A percentile compares a stretch with the other conserved stretches of the same genome.
These are phyloP conservation scores for Hypselothyrea guttata DNA, from an alignment of 2,888 invertebrate species.

Conservation along the genomic window DNA sequence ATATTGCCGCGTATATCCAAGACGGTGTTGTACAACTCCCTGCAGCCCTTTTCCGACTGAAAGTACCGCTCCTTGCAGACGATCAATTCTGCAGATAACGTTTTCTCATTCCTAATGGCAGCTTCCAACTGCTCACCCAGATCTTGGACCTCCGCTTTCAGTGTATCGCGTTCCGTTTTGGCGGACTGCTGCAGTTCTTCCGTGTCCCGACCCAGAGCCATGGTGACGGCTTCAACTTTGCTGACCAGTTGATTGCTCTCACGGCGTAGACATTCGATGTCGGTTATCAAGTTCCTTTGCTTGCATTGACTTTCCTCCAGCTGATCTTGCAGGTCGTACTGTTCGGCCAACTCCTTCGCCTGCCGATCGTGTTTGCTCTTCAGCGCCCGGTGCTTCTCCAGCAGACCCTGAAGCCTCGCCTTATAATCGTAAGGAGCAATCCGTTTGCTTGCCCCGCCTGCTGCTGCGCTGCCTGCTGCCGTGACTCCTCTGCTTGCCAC, in stretches of 20 bases:
- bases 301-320: constrained; percentile 83
- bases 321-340: constrained; percentile 83
- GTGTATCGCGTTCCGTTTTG: constrained; percentile 58
- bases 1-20: constrained; percentile 92
- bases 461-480: constrained; percentile 2
- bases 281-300: constrained; percentile 64
- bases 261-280: constrained; percentile 74
- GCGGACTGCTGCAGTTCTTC: constrained; percentile 73
- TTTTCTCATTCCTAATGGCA: constrained; percentile 63
- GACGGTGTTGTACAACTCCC: constrained; percentile 87
- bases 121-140: constrained; percentile 68
- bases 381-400: constrained; percentile 84
- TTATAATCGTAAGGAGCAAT: constrained; percentile 87
- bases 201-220: constrained; percentile 68
- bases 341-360: constrained; percentile 83
- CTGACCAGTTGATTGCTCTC: constrained; percentile 70
- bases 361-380: constrained; percentile 84
- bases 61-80: constrained; percentile 80
- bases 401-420: constrained; percentile 85
- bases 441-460: constrained; percentile 81
- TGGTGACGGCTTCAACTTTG: constrained; percentile 75
- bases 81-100: constrained; percentile 63
- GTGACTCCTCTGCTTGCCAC: no score
- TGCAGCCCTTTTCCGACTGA: constrained; percentile 84
- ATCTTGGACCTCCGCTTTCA: constrained; percentile 66